These are phyloP conservation scores for Druceiella hillmani DNA, from an alignment of 2,888 invertebrate species.

Conservation along the genomic window DNA sequence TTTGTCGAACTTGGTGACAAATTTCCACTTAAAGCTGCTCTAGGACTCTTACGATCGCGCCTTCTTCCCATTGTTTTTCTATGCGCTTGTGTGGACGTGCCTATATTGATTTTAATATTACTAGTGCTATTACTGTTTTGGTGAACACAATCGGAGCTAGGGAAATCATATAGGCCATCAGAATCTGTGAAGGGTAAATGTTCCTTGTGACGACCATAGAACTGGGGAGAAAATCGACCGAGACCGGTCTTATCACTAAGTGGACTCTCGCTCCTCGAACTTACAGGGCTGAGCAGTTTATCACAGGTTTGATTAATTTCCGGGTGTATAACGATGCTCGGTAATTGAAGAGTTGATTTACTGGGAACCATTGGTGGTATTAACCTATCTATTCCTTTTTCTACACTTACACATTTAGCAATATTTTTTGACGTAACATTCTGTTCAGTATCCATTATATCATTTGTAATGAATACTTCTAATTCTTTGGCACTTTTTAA, in stretches of 20 bases:
- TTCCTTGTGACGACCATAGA: slow-evolving; percentile 61
- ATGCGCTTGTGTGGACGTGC: slow-evolving; percentile 42
- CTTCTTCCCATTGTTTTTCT: slow-evolving; percentile 59
- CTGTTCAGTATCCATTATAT: slow-evolving; percentile 36
- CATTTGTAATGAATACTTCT: slow-evolving; percentile 41
- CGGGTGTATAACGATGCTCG: slow-evolving; percentile 55
- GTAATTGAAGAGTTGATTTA: slow-evolving; percentile 46
- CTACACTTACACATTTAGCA: slow-evolving; percentile 49
- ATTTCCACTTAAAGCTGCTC: slow-evolving; percentile 37
- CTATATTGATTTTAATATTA: slow-evolving; percentile 28
- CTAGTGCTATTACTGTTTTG: slow-evolving; percentile 48
- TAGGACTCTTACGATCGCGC: slow-evolving; percentile 55
- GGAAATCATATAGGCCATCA: slow-evolving; percentile 74
- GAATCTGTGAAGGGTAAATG: slow-evolving; percentile 69
- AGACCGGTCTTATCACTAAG: slow-evolving; percentile 67
- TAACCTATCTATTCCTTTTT: slow-evolving; percentile 45
- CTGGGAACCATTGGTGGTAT: slow-evolving; percentile 33
- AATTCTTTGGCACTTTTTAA: slow-evolving; percentile 61
- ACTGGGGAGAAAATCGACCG: slow-evolving; percentile 65
- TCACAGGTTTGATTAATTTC: slow-evolving; percentile 44
- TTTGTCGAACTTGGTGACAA: slow-evolving; percentile 52
- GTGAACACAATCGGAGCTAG: slow-evolving; percentile 62
- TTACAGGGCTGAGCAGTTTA: slow-evolving; percentile 63
- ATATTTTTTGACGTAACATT: slow-evolving; percentile 35
- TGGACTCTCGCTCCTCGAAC: slow-evolving; percentile 74